Base-by-base conservation (phyloP, 1,140 invertebrate species). In the Caenorhabditis inopinata region DNA sequence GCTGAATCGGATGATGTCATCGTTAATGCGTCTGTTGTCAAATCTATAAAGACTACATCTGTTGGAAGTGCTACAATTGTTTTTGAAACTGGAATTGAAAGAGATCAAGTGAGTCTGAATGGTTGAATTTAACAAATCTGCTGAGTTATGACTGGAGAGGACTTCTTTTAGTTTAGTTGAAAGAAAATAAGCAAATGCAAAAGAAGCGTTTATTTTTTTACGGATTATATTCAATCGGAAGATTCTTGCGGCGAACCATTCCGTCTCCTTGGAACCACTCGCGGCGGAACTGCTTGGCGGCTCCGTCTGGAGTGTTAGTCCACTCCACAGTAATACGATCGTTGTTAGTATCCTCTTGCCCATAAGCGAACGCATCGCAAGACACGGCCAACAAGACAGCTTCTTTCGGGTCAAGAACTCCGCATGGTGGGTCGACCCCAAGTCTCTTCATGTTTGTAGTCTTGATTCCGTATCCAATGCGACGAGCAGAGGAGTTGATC, bases 331-430 rank as follows among this genome's bases (percentile, higher is more conserved):
- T n/a, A n/a, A n/a, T n/a, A n/a, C n/a, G n/a, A n/a, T n/a, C n/a
- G 14, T 48, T 48, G 21, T 18, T 29, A 14, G 14, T 48, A 18
- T 48, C 77, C 32, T 79, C 77, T 35, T 79, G 77, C 38, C 77
- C 77, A 53, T 16, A 79, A 35, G 77, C 77, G 79, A 81, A 81
- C 9, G 79, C 46, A 27, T 81, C 79, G 79, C 79, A 81, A 16
- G 75, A 62, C n/a, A 81, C 77, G 14, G 77, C 78, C 47, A 81
- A 27, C 12, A 81, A 49, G 12, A 46, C 76, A 42, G 46, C 68
- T 49, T 81, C 79, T 45, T 80, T 81, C 12, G 79, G 77, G 75
- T 81, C 77, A 23, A 81, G 79, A 27, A 81, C 79, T 53, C 79
- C 79, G 23, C 27, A 53, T 23, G 78, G 38, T 27, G 79, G 79